A percentile compares a stretch with the other conserved stretches of the same genome.
Conservation (phyloP, 2,797 vertebrate genomes). For the Crenichthys baileyi region DNA sequence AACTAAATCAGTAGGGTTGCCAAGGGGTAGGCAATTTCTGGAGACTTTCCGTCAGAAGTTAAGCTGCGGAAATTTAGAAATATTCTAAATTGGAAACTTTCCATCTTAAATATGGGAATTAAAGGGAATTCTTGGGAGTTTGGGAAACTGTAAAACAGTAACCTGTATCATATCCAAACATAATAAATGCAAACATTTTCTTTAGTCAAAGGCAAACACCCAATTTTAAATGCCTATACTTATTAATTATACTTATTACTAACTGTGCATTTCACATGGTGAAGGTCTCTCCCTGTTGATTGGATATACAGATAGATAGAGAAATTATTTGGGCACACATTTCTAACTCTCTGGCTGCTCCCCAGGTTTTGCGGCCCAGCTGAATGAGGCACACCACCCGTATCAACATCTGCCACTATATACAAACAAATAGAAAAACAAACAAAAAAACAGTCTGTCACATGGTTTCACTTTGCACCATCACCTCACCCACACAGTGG, state of each 20-base stretch:
- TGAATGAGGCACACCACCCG: background rate
- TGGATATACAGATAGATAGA: background rate
- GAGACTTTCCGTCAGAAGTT: background rate
- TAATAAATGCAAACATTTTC: no score
- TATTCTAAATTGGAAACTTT: background rate
- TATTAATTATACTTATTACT: no score
- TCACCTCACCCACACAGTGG: slow-evolving; percentile 45
- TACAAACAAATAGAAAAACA: background rate
- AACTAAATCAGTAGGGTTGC: background rate
- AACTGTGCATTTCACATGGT: no score
- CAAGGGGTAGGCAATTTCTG: background rate
- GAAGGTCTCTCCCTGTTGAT: no score
- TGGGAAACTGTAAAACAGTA: no score
- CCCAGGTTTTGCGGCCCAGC: background rate
- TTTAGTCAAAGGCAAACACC: no score
- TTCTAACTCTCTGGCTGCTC: background rate
- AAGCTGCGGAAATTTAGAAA: background rate
- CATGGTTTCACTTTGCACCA: slow-evolving; percentile 35
- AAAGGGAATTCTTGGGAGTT: no score
- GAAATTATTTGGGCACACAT: background rate
- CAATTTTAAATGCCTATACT: no score
- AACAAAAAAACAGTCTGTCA: slow-evolving; percentile 1
- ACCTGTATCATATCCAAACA: no score
- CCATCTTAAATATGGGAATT: no score
- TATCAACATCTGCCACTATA: background rate